A percentile compares a stretch with the other conserved stretches of the same genome.
Conservation (phyloP, 2,113 vertebrate genomes). For the Coptodon rendalli region DNA sequence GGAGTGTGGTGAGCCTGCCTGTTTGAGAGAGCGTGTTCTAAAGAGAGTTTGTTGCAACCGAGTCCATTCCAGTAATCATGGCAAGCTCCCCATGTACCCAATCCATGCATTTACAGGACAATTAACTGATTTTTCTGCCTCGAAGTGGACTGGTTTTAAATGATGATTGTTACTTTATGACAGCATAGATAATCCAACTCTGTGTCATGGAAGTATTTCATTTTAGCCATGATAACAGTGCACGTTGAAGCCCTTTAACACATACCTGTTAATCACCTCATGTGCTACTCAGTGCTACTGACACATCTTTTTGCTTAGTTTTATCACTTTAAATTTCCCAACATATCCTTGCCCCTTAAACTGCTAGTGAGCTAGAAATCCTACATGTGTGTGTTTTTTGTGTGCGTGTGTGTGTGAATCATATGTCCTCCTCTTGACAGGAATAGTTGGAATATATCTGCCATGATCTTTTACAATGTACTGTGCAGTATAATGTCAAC, state of each 20-base stretch:
- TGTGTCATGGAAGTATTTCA: not conserved
- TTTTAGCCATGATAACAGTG: not conserved
- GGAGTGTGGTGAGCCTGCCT: not conserved
- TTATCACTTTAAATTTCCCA: not conserved
- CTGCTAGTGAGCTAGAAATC: not conserved
- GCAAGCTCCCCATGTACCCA: not conserved
- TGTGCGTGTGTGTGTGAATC: not conserved
- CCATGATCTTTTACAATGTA: constrained; percentile 1
- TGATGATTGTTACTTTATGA: not conserved
- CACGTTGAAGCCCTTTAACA: not conserved
- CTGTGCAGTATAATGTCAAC: constrained; percentile 4
- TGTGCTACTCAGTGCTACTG: not conserved
- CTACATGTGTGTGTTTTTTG: not conserved
- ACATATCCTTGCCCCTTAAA: not conserved
- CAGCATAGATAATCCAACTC: not conserved
- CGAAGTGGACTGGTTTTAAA: not conserved
- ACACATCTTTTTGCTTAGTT: not conserved
- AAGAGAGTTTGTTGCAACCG: not conserved
- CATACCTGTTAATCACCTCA: not conserved
- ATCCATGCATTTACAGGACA: not conserved
- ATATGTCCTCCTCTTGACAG: not conserved
- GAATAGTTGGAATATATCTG: not conserved
- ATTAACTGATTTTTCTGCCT: not conserved
- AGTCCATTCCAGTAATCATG: not conserved
- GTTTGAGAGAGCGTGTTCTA: not conserved